A percentile compares a stretch with the other conserved stretches of the same genome.
Conservation (phyloP, 23 tunicate genomes). For the Botrylloides violaceus region DNA sequence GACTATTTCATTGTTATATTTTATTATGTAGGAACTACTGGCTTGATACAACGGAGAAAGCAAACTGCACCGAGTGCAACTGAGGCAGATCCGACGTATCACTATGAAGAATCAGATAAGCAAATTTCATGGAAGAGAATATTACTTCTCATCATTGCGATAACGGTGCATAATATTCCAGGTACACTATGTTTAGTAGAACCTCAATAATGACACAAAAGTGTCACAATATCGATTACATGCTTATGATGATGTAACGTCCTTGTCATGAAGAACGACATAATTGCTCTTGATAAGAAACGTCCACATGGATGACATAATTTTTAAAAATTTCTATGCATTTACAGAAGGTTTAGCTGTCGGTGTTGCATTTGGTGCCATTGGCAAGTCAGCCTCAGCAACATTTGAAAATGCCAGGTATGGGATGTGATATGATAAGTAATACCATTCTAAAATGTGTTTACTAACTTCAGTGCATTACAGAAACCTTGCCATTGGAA, state of each 20-base stretch:
- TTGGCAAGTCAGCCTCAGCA: conserved; percentile 75
- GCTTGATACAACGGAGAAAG: conserved; percentile 20
- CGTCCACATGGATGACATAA: no score
- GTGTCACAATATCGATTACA: no score
- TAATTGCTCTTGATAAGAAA: no score
- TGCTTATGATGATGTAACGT: no score
- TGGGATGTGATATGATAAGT: neutral
- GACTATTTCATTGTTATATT: no score
- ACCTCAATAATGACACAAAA: no score
- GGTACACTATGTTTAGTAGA: no score
- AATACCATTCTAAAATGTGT: neutral
- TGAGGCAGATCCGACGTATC: neutral
- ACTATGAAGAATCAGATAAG: conserved; percentile 21
- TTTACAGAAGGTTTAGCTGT: conserved; percentile 63
- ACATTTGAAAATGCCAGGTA: conserved; percentile 75
- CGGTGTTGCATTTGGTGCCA: conserved; percentile 91
- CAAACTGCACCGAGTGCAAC: neutral
- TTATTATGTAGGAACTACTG: conserved; percentile 2
- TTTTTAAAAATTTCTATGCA: no score
- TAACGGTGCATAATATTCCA: conserved; percentile 93
- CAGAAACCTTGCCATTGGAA: conserved; percentile 74
- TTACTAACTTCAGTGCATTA: neutral
- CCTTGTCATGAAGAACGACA: no score
- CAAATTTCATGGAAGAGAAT: conserved; percentile 77
- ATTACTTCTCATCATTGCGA: conserved; percentile 65